A percentile compares a stretch with the other conserved stretches of the same genome.
Conservation (phyloP, 2,888 invertebrate genomes). For the Oscheius sp. region DNA sequence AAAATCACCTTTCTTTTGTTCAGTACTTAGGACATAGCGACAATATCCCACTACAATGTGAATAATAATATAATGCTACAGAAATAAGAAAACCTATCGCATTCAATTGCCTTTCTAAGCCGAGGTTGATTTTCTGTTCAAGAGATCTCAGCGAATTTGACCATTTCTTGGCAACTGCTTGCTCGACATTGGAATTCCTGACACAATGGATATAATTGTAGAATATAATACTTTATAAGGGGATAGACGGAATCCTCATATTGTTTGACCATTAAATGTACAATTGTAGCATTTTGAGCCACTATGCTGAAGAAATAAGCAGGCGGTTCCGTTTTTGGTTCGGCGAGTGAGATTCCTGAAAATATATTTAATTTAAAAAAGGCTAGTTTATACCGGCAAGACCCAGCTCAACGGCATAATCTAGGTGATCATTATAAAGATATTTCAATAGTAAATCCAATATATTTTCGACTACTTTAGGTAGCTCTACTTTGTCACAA, state of each 20-base stretch:
- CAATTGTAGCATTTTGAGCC: conserved; percentile 91
- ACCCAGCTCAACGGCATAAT: conserved; percentile 94
- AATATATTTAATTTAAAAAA: neutral
- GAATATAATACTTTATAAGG: conserved; percentile 81
- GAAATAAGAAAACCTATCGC: conserved; percentile 79
- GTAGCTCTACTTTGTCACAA: conserved; percentile 82
- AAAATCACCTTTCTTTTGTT: conserved; percentile 94
- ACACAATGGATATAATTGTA: conserved; percentile 57
- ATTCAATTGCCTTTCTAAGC: conserved; percentile 80
- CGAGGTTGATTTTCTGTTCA: conserved; percentile 88
- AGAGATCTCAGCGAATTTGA: conserved; percentile 86
- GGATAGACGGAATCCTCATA: conserved; percentile 90
- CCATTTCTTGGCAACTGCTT: conserved; percentile 89
- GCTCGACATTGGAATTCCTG: conserved; percentile 88
- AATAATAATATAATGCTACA: neutral
- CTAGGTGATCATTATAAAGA: conserved; percentile 90
- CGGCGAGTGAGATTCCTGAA: conserved; percentile 77
- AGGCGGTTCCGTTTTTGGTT: conserved; percentile 88
- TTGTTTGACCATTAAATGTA: conserved; percentile 91
- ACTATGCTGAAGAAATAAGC: conserved; percentile 90
- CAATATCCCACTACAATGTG: conserved; percentile 81
- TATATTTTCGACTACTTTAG: conserved; percentile 81
- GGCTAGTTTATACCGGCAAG: conserved; percentile 78
- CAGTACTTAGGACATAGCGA: conserved; percentile 86
- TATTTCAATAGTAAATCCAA: conserved; percentile 87